Evolutionary conservation across 2,113 vertebrate genomes (phyloP).

Genomic region (Coturnix japonica): DNA sequence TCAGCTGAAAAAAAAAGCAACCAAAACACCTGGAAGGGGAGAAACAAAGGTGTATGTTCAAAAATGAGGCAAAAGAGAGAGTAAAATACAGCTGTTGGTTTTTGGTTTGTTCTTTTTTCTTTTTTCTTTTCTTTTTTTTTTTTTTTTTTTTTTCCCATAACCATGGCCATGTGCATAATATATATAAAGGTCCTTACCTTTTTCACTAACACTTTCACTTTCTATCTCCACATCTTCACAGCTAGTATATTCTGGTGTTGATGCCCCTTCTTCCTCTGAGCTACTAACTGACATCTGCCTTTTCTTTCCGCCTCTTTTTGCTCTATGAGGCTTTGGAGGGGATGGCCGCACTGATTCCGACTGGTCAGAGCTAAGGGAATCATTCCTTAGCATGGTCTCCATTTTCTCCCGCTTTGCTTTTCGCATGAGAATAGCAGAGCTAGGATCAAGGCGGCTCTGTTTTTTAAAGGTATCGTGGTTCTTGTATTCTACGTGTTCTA

Average conservation of each 20-base stretch:
- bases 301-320: conserved; percentile 91
- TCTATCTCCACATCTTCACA: conserved; percentile 99
- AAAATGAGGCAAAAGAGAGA: conserved; percentile 38
- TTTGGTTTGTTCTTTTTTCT: neutral
- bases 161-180: conserved; percentile 59
- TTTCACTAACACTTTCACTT: conserved; percentile 95
- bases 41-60: neutral
- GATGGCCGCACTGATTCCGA: conserved; percentile 95
- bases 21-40: neutral
- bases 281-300: conserved; percentile 99
- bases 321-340: conserved; percentile 91
- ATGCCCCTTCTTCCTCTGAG: conserved; percentile 98
- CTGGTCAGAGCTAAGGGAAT: conserved; percentile 97
- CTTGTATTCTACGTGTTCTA: conserved; percentile 81
- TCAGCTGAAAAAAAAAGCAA: neutral
- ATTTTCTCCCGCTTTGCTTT: conserved; percentile 91
- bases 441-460: conserved; percentile 87
- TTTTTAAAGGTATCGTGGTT: conserved; percentile 85
- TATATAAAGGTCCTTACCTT: conserved; percentile 85
- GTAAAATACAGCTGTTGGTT: conserved; percentile 7
- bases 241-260: conserved; percentile 98
- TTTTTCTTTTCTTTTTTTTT: neutral
- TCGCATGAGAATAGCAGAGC: conserved; percentile 81
- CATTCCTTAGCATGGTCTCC: conserved; percentile 93
- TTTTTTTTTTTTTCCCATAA: conserved; percentile 22